Evolutionary conservation across 2,888 invertebrate genomes (phyloP), one percentile per base, ranked within the genome.

Genomic region (Melanchra persicariae): DNA sequence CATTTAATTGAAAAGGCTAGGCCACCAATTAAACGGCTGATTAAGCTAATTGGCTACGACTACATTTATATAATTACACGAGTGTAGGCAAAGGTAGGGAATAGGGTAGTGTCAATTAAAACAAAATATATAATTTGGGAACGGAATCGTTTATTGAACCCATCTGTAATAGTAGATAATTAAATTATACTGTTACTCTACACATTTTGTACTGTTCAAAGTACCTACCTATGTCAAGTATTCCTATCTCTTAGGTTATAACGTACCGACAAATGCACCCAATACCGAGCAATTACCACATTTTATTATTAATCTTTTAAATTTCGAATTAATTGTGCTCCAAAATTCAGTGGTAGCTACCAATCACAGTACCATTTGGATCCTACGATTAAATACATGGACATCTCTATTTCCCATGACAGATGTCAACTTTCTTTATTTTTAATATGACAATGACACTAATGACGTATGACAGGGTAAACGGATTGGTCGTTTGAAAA

Each of bases 101-200:
- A 40, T 17, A 59, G 47, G 49, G 12, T 8, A 7, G 51, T 43
- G 24, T 26, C 85, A 93, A 92, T 62, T 89, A 74, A 94, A 94
- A 93, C 91, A 87, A 91, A 73, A 82, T 37, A 68, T 87, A 58
- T 85, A 88, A 90, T 88, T 95, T 92, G 95, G 95, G 95, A 95
- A 95, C 95, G 95, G 95, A 95, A 95, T 95, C 93, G 92, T 95
- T 95, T 96, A 96, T 94, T 95, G 91, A 95, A 95, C 95, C 95
- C 95, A 95, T 94, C 90, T 93, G 94, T 94, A 92, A 94, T 94
- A 94, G 91, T 93, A 94, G 91, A 93, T 93, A 93, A 93, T 95
- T 95, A 95, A 93, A 95, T 94, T 91, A 95, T 95, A 95, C 89
- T 91, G 92, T 92, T 92, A 95, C 85, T 92, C 95, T 96, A 95